Evolutionary conservation across 2,113 vertebrate species (phyloP).

Genomic region (Pedetes capensis): DNA sequence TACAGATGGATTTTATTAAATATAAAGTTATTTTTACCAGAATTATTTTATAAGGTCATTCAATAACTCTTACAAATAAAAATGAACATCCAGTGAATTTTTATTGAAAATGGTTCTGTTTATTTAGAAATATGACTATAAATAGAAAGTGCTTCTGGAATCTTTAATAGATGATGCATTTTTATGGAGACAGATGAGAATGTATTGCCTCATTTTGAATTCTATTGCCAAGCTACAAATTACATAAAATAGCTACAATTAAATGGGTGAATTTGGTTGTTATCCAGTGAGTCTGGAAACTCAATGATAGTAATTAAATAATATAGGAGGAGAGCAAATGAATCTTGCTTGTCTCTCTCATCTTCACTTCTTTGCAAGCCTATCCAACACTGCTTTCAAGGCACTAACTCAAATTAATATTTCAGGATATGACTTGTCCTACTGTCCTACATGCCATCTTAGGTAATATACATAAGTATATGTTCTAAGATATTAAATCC

Average conservation of each 20-base stretch:
- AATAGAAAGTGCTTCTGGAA: conserved; percentile 19
- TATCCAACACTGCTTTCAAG: conserved; percentile 33
- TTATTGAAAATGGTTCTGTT: conserved; percentile 42
- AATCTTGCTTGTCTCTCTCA: neutral
- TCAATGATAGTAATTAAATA: conserved; percentile 62
- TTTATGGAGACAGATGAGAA: conserved; percentile 45
- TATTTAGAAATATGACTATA: conserved; percentile 46
- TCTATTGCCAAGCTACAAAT: conserved; percentile 46
- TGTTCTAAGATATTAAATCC: conserved; percentile 66
- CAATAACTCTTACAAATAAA: conserved; percentile 41
- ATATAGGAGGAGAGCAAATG: conserved; percentile 7
- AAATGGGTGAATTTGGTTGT: conserved; percentile 44
- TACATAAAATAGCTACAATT: conserved; percentile 37
- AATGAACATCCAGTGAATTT: conserved; percentile 31
- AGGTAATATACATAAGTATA: conserved; percentile 59
- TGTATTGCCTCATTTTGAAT: conserved; percentile 47
- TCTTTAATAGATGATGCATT: conserved; percentile 15
- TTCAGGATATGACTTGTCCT: conserved; percentile 34
- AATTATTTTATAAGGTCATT: conserved; percentile 51
- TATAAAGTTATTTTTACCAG: conserved; percentile 6
- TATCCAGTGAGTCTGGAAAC: conserved; percentile 45
- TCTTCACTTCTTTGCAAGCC: neutral
- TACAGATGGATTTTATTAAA: conserved; percentile 43
- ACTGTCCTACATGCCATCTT: conserved; percentile 3
- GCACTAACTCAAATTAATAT: conserved; percentile 65